Evolutionary conservation across 2,888 invertebrate genomes (phyloP).

Genomic region (Patella pellucida): DNA sequence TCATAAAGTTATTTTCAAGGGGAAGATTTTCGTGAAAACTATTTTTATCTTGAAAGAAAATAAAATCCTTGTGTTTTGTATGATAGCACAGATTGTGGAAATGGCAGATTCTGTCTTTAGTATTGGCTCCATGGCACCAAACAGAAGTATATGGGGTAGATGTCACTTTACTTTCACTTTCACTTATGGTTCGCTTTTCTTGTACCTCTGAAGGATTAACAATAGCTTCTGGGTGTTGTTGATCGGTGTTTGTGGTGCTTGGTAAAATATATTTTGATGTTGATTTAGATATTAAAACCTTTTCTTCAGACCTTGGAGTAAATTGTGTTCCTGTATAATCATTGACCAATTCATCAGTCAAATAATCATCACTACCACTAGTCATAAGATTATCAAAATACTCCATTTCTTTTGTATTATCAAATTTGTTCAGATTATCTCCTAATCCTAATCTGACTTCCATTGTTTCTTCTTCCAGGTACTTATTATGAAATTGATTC

Average conservation of each 20-base stretch:
- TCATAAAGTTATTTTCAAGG: slow-evolving; percentile 45
- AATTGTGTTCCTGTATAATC: neutral
- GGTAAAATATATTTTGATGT: neutral
- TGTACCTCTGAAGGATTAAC: neutral
- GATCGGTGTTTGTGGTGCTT: neutral
- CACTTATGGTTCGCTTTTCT: neutral
- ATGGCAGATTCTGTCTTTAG: slow-evolving; percentile 60
- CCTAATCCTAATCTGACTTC: neutral
- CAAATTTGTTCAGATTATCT: neutral
- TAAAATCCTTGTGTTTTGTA: slow-evolving; percentile 64
- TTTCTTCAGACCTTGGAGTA: neutral
- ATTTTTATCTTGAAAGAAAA: slow-evolving; percentile 64
- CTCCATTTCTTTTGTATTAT: neutral
- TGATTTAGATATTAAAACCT: neutral
- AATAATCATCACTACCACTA: neutral
- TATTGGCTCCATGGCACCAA: slow-evolving; percentile 53
- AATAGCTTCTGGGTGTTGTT: neutral
- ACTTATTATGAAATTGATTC: neutral
- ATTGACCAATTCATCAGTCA: neutral
- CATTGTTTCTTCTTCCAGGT: neutral
- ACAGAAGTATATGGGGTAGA: slow-evolving; percentile 45
- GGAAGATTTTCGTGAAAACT: slow-evolving; percentile 65
- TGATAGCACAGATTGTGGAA: slow-evolving; percentile 72
- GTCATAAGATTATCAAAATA: neutral
- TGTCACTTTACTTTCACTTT: slow-evolving; percentile 2